Base-by-base conservation (phyloP, 2,797 vertebrate species). In the Apogon talboti region DNA sequence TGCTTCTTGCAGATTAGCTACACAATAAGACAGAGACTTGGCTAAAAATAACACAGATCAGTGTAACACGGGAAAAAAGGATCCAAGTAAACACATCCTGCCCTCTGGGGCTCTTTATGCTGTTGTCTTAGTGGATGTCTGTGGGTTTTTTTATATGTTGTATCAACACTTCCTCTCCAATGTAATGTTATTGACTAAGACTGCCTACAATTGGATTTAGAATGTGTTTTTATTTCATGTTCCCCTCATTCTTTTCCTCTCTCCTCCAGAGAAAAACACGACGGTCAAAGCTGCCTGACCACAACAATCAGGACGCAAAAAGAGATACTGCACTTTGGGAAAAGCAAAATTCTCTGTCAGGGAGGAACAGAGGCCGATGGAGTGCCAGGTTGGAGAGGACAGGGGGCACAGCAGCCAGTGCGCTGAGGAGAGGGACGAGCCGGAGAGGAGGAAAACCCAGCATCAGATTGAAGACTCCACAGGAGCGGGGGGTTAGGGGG, bases 281-380 rank as follows among this genome's bases (percentile, higher is more conserved):
- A 28, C 95, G 95, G 35, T 94, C 94, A 3, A 95, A 95, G 52
- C 92, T 96, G 21, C 95, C 96, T 0, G 96, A 98, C 86, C 95
- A 95, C 74, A 95, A 94, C 82, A 92, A 81, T 76, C 93, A 94
- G 0, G 96, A 96, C 11, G 80, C 91, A 46, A 95, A 95, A 79
- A 95, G 92, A 74, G 95, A 96, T 75, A 59, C 56, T 0, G 92
- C 91, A 40, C 91, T 92, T 68, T 96, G 95, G 7, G 96, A 96
- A 0, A 94, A 93, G 21, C 93, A 95, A 24, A 94, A 94, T 19
- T 89, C 93, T 43, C 84, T 93, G 0, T 62, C 94, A 0, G 78
- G 93, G 63, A 92, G 89, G 37, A 95, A 92, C 87, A 92, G 92
- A 0, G 93, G 94, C 28, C 88, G 92, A 37, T 95, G 94, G 93